Percentiles rank a stretch among this genome's conserved stretches.
Evolutionary conservation across 2,888 invertebrate genomes (phyloP).

Genomic region (Cecidostiba fungosa): DNA sequence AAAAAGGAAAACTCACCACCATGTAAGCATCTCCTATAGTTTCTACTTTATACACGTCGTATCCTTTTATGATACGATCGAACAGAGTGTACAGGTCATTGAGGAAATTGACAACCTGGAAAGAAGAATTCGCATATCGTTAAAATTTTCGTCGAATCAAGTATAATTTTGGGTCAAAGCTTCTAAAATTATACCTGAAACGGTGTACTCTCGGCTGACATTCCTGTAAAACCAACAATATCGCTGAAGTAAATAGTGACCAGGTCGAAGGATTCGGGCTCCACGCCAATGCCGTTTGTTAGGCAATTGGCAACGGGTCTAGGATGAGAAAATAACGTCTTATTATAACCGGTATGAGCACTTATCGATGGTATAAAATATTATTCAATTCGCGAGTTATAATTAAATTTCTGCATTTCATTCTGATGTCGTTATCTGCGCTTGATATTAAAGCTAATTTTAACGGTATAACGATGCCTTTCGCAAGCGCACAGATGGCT

Average conservation of each 20-base stretch:
- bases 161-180: not conserved
- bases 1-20: conserved; percentile 83
- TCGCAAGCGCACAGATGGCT: not conserved
- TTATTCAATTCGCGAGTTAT: conserved; percentile 21
- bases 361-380: not conserved
- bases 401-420: conserved; percentile 22
- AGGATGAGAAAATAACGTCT: conserved; percentile 68
- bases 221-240: conserved; percentile 97
- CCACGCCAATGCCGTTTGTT: conserved; percentile 93
- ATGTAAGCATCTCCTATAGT: conserved; percentile 94
- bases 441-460: no score
- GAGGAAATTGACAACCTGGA: conserved; percentile 94
- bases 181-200: conserved; percentile 84
- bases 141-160: not conserved
- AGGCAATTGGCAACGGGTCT: conserved; percentile 93
- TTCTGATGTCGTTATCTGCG: not conserved
- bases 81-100: conserved; percentile 99
- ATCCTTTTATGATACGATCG: conserved; percentile 97
- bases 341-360: conserved; percentile 24
- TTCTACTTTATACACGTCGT: conserved; percentile 99
- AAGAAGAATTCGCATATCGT: not conserved
- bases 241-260: conserved; percentile 99
- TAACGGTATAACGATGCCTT: not conserved
- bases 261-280: conserved; percentile 95
- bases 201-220: conserved; percentile 97